Percentiles rank a stretch among this genome's conserved stretches.
phyloP scores from a whole-genome alignment of 2,113 vertebrate species.

The Lophura nycthemera region DNA sequence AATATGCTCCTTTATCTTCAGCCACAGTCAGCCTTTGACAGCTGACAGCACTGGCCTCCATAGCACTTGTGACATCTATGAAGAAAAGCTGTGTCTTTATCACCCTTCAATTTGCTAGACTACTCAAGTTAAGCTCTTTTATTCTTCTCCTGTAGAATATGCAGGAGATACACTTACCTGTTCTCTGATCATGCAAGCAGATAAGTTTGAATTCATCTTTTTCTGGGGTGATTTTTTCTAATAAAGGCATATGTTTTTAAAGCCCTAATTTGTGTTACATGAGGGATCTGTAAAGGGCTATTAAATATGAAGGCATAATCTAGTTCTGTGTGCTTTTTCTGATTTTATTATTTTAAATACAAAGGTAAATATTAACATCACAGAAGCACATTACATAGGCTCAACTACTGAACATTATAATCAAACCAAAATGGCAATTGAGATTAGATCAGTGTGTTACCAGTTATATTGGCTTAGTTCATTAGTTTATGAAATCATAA shows the following conservation, averaged over 20 bases:
- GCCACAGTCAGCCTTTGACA: not conserved
- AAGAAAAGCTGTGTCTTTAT: not conserved
- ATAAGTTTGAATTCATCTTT: not conserved
- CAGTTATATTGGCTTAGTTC: not conserved
- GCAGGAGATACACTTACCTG: not conserved
- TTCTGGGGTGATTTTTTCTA: not conserved
- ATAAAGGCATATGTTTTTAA: not conserved
- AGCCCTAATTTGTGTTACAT: not conserved
- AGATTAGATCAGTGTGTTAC: conserved; percentile 15
- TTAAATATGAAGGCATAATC: not conserved
- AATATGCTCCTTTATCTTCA: not conserved
- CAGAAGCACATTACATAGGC: not conserved
- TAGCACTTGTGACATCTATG: not conserved
- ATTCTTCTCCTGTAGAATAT: not conserved
- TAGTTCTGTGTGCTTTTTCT: not conserved
- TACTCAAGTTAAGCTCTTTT: not conserved
- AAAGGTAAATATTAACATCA: conserved; percentile 22
- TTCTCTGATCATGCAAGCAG: not conserved
- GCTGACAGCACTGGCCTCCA: not conserved
- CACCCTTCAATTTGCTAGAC: not conserved
- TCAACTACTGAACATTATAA: not conserved
- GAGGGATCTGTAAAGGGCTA: not conserved
- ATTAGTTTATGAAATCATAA: conserved; percentile 38
- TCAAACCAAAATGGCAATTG: not conserved
- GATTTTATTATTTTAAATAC: conserved; percentile 27